Base-by-base conservation (phyloP, 1,140 invertebrate genomes). In the Lucilia sericata region DNA sequence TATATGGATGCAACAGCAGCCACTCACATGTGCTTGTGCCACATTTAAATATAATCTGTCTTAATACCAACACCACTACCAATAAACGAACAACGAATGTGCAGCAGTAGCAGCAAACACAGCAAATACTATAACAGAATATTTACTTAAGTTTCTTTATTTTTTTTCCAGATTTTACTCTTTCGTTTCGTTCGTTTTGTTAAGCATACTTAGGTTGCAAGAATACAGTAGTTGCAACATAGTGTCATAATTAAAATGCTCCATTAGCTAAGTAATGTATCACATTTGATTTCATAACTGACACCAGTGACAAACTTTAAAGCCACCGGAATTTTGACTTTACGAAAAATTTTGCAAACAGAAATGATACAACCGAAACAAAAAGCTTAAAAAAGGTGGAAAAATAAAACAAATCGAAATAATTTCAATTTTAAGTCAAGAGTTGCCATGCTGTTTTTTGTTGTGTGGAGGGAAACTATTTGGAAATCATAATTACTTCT, bases 231-330 rank as follows among this genome's bases (percentile, higher is more conserved):
- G 76, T 80, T 49, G 42, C 76, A 80, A 12, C 17, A 49, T 17
- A 80, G 19, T 80, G 76, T 25, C 76, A 80, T 80, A 80, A 80
- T 80, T 80, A 49, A 49, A 49, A 80, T 80, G 76, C 76, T 80
- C 76, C 42, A 80, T 80, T 80, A 49, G 42, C 76, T 25, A 51
- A 19, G 76, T 80, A 49, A 80, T 80, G 76, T 51, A 80, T 80
- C 21, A 80, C 76, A 80, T 80, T 80, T 80, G 10, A 3, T 25
- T 21, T 21, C n/a, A 25, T 21, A 80, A 80, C 19, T 80, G 76
- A 80, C 76, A 80, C 42, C 76, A 21, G 25, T 10, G 42, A 80
- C 76, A 47, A 49, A 21, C 21, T 70, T 21, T 25, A 21, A 70
- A 70, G 65, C 65, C 65, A 70, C 65, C 65, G 65, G 65, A 12